phyloP scores from a whole-genome alignment of 2,797 vertebrate genomes.

The Hydrolagus colliei region DNA sequence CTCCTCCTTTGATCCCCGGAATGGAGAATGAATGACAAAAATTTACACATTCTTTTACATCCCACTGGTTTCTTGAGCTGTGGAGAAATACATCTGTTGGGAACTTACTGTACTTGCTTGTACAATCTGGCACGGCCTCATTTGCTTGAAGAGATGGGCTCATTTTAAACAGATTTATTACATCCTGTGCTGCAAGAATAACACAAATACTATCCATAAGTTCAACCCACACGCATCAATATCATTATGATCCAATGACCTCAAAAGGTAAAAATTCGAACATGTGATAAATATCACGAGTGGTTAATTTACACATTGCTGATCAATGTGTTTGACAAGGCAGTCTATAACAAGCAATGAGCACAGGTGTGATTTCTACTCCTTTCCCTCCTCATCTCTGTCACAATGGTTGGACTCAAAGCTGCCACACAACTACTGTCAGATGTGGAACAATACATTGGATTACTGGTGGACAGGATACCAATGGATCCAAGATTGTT shows the following conservation, averaged over 20 bases:
- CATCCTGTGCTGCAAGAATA: not conserved
- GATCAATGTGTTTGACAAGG: too few relatives aligned
- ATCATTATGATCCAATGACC: not conserved
- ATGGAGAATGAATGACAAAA: not conserved
- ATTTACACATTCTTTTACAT: not conserved
- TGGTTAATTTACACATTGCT: too few relatives aligned
- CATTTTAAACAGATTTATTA: slow-evolving; percentile 9
- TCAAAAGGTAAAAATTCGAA: too few relatives aligned
- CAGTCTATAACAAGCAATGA: too few relatives aligned
- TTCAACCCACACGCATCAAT: not conserved
- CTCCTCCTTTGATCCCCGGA: not conserved
- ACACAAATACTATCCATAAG: not conserved
- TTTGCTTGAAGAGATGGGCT: not conserved
- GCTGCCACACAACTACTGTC: too few relatives aligned
- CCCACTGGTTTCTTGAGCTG: not conserved
- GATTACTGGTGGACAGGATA: too few relatives aligned
- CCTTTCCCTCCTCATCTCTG: too few relatives aligned
- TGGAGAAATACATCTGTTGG: not conserved
- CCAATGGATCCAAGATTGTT: too few relatives aligned
- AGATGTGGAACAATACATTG: too few relatives aligned
- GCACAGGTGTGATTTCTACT: too few relatives aligned
- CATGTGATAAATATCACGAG: too few relatives aligned
- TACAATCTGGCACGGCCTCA: not conserved
- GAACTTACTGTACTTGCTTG: not conserved
- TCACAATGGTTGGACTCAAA: too few relatives aligned